Percentiles rank a stretch among this genome's conserved stretches.
Conservation (phyloP, 2,888 invertebrate species). For the Nematopogon swammerdamellus region DNA sequence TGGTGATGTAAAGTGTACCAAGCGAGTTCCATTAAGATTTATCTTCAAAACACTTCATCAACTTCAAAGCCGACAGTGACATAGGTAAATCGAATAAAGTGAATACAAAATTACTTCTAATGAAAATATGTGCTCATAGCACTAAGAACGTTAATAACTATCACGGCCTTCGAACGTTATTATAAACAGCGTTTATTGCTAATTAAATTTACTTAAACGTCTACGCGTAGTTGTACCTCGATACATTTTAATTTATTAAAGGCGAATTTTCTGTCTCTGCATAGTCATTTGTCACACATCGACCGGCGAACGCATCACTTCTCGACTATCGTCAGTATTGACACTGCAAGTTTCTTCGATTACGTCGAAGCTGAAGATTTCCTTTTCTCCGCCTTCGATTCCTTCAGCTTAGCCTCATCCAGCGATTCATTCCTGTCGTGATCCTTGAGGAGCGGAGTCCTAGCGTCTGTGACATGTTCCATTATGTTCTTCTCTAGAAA, state of each 20-base stretch:
- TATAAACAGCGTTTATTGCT: not conserved
- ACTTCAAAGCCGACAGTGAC: too few species aligned
- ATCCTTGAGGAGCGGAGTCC: conserved; percentile 39
- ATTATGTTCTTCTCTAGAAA: conserved; percentile 29
- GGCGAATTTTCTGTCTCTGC: not conserved
- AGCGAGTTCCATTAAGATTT: too few species aligned
- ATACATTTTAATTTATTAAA: not conserved
- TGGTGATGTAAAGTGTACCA: too few species aligned
- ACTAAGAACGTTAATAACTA: conserved; percentile 18
- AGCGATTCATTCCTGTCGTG: conserved; percentile 44
- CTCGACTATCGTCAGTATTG: too few species aligned
- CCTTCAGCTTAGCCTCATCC: conserved; percentile 43
- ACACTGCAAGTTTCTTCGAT: too few species aligned
- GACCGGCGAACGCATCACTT: too few species aligned
- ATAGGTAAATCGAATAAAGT: not conserved
- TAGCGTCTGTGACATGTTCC: conserved; percentile 41
- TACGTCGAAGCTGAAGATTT: conserved; percentile 51
- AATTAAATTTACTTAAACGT: too few species aligned
- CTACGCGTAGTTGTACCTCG: not conserved
- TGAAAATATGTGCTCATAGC: not conserved
- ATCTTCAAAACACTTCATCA: too few species aligned
- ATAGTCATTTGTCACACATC: not conserved
- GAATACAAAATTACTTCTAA: not conserved
- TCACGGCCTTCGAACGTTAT: conserved; percentile 31
- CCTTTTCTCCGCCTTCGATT: conserved; percentile 41